A percentile compares a stretch with the other conserved stretches of the same genome.
phyloP scores from a whole-genome alignment of 2,113 vertebrate species.

The Addax nasomaculatus region DNA sequence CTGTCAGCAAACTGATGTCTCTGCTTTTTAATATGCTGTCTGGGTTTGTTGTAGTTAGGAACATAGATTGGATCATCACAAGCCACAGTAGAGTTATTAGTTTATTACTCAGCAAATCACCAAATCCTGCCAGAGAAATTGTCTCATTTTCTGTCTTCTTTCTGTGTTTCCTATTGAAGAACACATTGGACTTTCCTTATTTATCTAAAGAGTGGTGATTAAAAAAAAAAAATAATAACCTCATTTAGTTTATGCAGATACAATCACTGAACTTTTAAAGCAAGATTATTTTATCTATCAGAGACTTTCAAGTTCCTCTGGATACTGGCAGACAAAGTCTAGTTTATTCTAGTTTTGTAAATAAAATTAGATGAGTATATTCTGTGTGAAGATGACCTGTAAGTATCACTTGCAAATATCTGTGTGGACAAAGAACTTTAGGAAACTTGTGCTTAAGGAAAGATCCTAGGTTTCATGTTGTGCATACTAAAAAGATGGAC shows the following conservation, averaged over 20 bases:
- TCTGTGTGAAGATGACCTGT: not conserved
- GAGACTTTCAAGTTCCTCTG: not conserved
- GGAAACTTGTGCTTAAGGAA: not conserved
- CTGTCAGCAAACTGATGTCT: not conserved
- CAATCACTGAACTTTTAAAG: conserved; percentile 2
- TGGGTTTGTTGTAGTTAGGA: not conserved
- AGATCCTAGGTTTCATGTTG: not conserved
- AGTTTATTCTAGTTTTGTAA: not conserved
- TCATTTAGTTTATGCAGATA: not conserved
- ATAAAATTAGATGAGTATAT: not conserved
- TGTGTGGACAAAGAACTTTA: not conserved
- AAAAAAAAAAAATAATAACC: not conserved
- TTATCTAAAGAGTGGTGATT: not conserved
- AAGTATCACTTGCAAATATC: not conserved
- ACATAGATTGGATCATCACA: not conserved
- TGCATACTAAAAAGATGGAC: not conserved
- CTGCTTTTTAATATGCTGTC: not conserved
- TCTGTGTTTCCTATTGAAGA: not conserved
- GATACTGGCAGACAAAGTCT: not conserved
- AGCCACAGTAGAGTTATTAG: not conserved
- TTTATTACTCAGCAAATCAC: not conserved
- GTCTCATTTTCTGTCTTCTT: not conserved
- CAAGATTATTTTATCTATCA: not conserved
- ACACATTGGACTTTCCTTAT: not conserved
- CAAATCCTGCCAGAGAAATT: not conserved